Conservation (phyloP, 1,140 invertebrate species). For the Drosophila dunni region DNA sequence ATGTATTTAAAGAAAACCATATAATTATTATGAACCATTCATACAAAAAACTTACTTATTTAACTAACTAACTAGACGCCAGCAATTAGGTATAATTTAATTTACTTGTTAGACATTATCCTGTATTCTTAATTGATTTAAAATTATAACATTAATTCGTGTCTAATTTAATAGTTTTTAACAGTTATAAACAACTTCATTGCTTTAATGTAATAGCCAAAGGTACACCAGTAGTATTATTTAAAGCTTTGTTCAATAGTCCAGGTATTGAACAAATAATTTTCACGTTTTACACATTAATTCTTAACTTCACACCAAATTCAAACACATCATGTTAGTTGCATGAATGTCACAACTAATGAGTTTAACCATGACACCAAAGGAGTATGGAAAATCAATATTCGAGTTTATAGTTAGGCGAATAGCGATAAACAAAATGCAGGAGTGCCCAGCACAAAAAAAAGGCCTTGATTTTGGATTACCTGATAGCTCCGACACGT, state of each 20-base stretch:
- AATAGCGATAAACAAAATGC: not conserved
- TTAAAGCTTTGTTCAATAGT: too few species aligned
- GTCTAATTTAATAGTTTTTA: too few species aligned
- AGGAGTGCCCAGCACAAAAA: not conserved
- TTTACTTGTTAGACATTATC: too few species aligned
- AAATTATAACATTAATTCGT: too few species aligned
- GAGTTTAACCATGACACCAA: slow-evolving; percentile 32
- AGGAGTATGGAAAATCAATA: slow-evolving; percentile 59
- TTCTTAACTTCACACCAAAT: not conserved
- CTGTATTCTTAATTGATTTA: too few species aligned
- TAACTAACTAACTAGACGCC: too few species aligned
- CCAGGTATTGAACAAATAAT: not conserved
- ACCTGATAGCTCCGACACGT: slow-evolving; percentile 67
- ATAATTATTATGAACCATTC: too few species aligned
- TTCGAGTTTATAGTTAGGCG: slow-evolving; percentile 2
- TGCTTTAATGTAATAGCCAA: too few species aligned
- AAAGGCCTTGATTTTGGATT: slow-evolving; percentile 26
- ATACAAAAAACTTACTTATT: too few species aligned
- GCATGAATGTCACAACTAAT: slow-evolving; percentile 14
- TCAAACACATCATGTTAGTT: not conserved
- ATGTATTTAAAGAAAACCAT: not conserved
- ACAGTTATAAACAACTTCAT: too few species aligned
- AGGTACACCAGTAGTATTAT: too few species aligned
- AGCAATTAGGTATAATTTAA: too few species aligned
- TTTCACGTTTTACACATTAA: not conserved